Percentiles rank a stretch among this genome's conserved stretches.
These are phyloP conservation scores for Dasysyrphus albostriatus DNA, from an alignment of 2,888 invertebrate genomes.

Conservation along the genomic window DNA sequence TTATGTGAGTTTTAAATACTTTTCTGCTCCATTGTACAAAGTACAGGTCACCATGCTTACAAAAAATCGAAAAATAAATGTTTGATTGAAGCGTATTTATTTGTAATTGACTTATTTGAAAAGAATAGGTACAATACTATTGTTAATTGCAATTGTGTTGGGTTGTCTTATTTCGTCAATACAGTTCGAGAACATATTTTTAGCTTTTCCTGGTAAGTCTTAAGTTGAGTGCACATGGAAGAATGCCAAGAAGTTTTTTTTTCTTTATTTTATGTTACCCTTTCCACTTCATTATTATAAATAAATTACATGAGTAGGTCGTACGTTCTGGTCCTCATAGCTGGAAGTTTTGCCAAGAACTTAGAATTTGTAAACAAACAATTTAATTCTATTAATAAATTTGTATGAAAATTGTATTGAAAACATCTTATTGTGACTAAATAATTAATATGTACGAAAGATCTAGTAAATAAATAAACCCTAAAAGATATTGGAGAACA, in stretches of 20 bases:
- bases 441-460: too few species aligned
- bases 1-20: constrained; percentile 3
- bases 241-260: constrained; percentile 25
- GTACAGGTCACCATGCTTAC: background rate
- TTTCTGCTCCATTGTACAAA: background rate
- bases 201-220: constrained; percentile 7
- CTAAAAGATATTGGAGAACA: too few species aligned
- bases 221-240: constrained; percentile 4
- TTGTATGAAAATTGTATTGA: too few species aligned
- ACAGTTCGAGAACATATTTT: background rate
- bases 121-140: background rate
- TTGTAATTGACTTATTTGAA: background rate
- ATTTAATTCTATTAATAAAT: too few species aligned
- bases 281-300: background rate
- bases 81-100: background rate
- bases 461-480: too few species aligned
- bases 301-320: background rate
- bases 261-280: background rate
- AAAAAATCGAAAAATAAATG: background rate
- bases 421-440: too few species aligned
- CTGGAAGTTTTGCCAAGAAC: background rate
- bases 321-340: background rate
- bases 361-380: background rate
- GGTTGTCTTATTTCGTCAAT: constrained; percentile 5
- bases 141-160: constrained; percentile 8